These are phyloP conservation scores for Scleropages formosus DNA, from an alignment of 2,797 vertebrate species.

Conservation along the genomic window DNA sequence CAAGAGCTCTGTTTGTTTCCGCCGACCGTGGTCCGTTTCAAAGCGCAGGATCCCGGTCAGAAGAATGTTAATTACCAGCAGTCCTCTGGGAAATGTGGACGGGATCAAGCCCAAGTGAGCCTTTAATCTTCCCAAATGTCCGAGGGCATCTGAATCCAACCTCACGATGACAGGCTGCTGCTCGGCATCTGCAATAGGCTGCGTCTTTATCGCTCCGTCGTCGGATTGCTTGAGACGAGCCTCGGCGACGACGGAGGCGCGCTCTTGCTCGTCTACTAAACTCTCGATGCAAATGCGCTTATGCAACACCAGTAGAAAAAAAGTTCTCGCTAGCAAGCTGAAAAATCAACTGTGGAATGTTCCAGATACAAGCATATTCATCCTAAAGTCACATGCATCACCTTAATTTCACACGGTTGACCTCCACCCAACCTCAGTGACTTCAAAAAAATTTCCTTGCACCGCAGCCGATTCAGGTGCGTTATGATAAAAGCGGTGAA, in stretches of 20 bases:
- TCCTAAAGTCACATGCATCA: no score
- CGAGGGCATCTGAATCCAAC: slow-evolving; percentile 25
- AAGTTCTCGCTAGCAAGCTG: no score
- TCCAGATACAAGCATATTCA: no score
- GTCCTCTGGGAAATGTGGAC: slow-evolving; percentile 52
- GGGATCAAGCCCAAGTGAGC: slow-evolving; percentile 23
- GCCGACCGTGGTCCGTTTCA: slow-evolving; percentile 54
- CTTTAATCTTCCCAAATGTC: slow-evolving; percentile 31
- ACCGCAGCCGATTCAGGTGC: no score
- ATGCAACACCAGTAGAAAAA: no score
- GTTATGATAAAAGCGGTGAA: no score
- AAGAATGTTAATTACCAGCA: slow-evolving; percentile 60
- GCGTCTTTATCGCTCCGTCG: background rate
- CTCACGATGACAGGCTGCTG: slow-evolving; percentile 9
- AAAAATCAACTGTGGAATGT: no score
- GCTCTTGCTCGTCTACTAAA: no score
- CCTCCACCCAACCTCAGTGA: no score
- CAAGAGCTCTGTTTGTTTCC: slow-evolving; percentile 60
- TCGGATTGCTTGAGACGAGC: background rate
- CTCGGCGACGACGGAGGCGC: background rate
- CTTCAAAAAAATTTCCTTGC: no score
- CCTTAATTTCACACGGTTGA: no score
- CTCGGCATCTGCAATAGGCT: background rate
- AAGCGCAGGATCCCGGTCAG: slow-evolving; percentile 57
- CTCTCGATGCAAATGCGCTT: no score